Conservation (phyloP, 2,797 vertebrate genomes). For the Hypotaenidia philippensis region DNA sequence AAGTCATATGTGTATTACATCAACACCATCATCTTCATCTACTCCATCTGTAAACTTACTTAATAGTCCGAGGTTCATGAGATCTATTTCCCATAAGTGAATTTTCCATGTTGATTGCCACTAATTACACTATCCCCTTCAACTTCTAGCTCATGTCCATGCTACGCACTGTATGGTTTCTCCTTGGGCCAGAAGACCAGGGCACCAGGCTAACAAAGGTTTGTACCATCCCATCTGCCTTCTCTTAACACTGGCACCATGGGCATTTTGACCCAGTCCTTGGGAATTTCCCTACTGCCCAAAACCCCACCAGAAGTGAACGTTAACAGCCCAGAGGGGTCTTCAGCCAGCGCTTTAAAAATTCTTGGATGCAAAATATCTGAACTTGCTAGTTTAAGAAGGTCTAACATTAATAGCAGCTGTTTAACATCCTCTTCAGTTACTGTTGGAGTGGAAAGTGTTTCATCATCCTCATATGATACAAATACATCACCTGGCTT, state of each 20-base stretch:
- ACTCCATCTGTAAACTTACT: constrained; percentile 38
- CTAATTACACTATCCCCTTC: neutral
- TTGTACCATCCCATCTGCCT: neutral
- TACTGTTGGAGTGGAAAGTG: constrained; percentile 62
- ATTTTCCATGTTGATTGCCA: constrained; percentile 51
- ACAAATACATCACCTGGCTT: constrained; percentile 56
- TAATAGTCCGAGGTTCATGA: constrained; percentile 3
- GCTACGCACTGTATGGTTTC: neutral
- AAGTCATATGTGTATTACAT: constrained; percentile 36
- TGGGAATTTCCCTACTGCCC: neutral
- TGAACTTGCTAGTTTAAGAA: constrained; percentile 49
- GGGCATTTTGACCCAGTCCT: neutral
- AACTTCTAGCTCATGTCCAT: neutral
- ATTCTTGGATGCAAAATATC: constrained; percentile 53
- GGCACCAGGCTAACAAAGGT: neutral
- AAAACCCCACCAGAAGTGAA: neutral
- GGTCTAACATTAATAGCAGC: constrained; percentile 65
- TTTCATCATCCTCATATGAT: constrained; percentile 67
- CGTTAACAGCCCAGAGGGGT: constrained; percentile 17
- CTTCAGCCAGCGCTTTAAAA: constrained; percentile 37
- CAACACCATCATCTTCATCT: constrained; percentile 9
- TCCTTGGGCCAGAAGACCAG: neutral
- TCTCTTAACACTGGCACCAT: neutral
- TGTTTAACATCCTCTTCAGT: constrained; percentile 65
- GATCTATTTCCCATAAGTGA: constrained; percentile 25